Evolutionary conservation across 2,113 vertebrate species (phyloP).

Genomic region (Pterophyllum scalare): DNA sequence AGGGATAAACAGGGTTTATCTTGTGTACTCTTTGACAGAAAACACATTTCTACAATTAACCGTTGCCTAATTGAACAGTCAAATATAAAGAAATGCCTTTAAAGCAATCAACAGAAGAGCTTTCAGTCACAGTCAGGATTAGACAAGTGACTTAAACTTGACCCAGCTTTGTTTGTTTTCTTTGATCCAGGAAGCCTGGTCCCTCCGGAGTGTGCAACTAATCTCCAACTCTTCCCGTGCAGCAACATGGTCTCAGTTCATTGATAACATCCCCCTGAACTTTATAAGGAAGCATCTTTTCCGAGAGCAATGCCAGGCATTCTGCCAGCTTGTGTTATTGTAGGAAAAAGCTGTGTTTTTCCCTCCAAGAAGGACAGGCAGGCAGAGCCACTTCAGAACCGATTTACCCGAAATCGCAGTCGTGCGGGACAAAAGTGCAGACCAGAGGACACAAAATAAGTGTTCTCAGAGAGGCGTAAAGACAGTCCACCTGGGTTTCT

Average conservation of each 20-base stretch:
- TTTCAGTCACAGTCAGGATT: slow-evolving; percentile 2
- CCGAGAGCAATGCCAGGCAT: not conserved
- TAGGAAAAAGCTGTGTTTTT: not conserved
- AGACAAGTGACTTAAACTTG: not conserved
- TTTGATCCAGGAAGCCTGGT: slow-evolving; percentile 45
- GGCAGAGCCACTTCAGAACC: slow-evolving; percentile 3
- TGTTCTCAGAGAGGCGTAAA: not conserved
- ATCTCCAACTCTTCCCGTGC: slow-evolving; percentile 47
- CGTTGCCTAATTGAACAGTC: not conserved
- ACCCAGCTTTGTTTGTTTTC: slow-evolving; percentile 37
- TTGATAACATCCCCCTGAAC: slow-evolving; percentile 11
- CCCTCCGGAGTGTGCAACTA: slow-evolving; percentile 21
- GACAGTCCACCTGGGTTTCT: not conserved
- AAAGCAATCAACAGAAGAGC: not conserved
- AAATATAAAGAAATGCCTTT: not conserved
- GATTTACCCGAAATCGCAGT: slow-evolving; percentile 1
- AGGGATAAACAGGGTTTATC: too few relatives aligned
- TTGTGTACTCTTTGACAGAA: too few relatives aligned
- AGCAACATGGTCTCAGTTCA: slow-evolving; percentile 23
- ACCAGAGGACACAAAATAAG: not conserved
- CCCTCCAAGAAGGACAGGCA: not conserved
- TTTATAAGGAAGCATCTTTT: slow-evolving; percentile 24
- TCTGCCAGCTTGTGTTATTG: not conserved
- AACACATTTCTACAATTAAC: not conserved
- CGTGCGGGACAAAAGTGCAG: not conserved